Evolutionary conservation across 1,140 invertebrate genomes (phyloP), one percentile per base, ranked within the genome.

Genomic region (Catajapyx aquilonaris): DNA sequence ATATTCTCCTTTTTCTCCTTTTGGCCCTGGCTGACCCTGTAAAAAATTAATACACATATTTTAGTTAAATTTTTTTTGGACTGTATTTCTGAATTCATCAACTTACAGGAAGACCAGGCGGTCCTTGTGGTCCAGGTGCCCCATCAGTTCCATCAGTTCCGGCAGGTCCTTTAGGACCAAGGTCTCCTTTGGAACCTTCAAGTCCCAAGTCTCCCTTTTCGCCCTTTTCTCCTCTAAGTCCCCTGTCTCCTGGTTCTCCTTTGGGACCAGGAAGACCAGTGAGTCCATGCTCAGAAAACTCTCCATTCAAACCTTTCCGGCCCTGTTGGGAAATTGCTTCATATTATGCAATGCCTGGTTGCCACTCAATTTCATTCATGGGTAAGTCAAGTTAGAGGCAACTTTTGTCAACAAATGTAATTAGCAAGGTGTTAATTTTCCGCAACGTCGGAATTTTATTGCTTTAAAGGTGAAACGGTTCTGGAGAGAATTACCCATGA

Each of bases 1-100:
- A 49, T 85, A 83, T 51, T 85, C 79, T 25, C 84, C 83, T 52
- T 86, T 85, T 46, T 81, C 80, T 28, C 84, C 84, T 55, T 85
- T 85, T 2, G 79, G 78, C 31, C 83, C 84, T 43, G 71, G 64
- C 43, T 70, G 67, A 34, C 84, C 84, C 67, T 74, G 50, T 22
- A 51, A 55, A 38, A 37, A 40, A 38, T 33, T n/a, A 48, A 47
- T 41, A 44, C 7, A 41, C 43, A 42, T 42, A 36, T 36, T 37
- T 34, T 30, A 37, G 41, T n/a, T n/a, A n/a, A n/a, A n/a, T n/a
- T n/a, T n/a, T n/a, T n/a, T n/a, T n/a, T n/a, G n/a, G n/a, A n/a
- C n/a, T n/a, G n/a, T n/a, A n/a, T n/a, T n/a, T n/a, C n/a, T n/a
- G n/a, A n/a, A n/a, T n/a, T n/a, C n/a, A n/a, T n/a, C 40, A 34